Base-by-base conservation (phyloP, 2,113 vertebrate species). In the Lutjanus erythropterus region DNA sequence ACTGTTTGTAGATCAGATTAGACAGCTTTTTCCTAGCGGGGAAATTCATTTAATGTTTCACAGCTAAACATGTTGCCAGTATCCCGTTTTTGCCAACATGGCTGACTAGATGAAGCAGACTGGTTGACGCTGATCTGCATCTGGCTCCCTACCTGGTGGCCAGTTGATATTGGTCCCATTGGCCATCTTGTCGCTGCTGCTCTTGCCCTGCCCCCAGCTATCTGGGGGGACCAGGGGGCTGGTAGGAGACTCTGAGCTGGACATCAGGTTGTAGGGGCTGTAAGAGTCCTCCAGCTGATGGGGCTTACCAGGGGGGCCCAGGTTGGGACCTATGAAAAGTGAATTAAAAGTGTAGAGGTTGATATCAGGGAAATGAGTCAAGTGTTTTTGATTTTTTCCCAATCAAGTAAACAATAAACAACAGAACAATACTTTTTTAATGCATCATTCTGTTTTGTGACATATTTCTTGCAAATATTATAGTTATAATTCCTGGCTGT, bases 151-250 rank as follows among this genome's bases (percentile, higher is more conserved):
- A 98, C 97, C 97, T 96, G 97, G 97, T 83, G 97, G 97, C 97
- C 97, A 99, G 96, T 94, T 99, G 73, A 98, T 97, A 93, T 96
- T 98, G 95, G 97, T 97, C 93, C 97, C 97, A 46, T 98, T 99
- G 80, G 97, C 95, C 93, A 98, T 97, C 91, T 98, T 98, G 84
- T 99, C 97, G 86, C 90, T 96, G 94, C 95, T 95, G 3, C 95
- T 93, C 95, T 98, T 98, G 95, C 95, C 96, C 95, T 96, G 97
- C 78, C 97, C 97, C 97, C 97, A 99, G 95, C 95, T 97, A 88
- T 99, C 97, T 86, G 95, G 95, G 88, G 96, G 94, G 83, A 97
- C 96, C 0, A 97, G 95, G 25, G 97, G 96, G 82, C 96, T 98
- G 92, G 95, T 95, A 42, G 97, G 96, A 55, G 96, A 96, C 72